These are phyloP conservation scores for Drosophila kanapiae DNA, from an alignment of 1,140 invertebrate genomes.

Conservation along the genomic window DNA sequence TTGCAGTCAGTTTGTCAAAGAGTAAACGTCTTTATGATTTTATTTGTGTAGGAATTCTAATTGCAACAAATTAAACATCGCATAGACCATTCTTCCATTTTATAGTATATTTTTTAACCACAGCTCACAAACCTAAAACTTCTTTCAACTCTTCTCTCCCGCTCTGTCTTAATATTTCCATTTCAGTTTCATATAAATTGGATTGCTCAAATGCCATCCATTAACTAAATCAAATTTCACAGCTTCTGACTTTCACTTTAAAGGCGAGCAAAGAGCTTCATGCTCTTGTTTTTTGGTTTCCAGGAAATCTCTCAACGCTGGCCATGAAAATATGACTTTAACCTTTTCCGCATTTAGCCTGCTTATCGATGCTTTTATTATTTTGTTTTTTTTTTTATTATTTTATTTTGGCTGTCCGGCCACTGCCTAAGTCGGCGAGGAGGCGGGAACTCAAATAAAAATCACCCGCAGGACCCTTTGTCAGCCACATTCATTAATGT, in stretches of 20 bases:
- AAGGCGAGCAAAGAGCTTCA: neutral
- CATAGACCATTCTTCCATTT: accelerated
- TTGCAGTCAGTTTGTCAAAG: no score
- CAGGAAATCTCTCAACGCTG: neutral
- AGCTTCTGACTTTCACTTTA: constrained; percentile 11
- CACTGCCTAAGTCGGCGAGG: constrained; percentile 34
- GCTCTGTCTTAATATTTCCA: neutral
- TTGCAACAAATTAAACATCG: neutral
- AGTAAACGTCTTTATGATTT: no score
- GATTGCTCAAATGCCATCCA: constrained; percentile 8
- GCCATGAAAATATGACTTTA: constrained; percentile 16
- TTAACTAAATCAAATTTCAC: constrained; percentile 19
- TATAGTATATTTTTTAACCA: neutral
- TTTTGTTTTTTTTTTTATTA: constrained; percentile 10
- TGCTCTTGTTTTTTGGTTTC: constrained; percentile 2
- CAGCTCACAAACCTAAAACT: no score
- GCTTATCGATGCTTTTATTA: constrained; percentile 49
- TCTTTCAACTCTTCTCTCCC: neutral
- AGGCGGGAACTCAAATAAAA: constrained; percentile 64
- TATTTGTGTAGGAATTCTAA: neutral
- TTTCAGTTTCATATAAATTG: constrained; percentile 1
- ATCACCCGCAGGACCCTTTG: constrained; percentile 71
- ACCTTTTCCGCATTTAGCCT: constrained; percentile 11
- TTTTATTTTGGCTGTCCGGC: constrained; percentile 22
- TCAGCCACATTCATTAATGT: constrained; percentile 79